Evolutionary conservation across 53 echinoderm and acorn worm genomes (phyloP).

Genomic region (Echinarachnius parma): DNA sequence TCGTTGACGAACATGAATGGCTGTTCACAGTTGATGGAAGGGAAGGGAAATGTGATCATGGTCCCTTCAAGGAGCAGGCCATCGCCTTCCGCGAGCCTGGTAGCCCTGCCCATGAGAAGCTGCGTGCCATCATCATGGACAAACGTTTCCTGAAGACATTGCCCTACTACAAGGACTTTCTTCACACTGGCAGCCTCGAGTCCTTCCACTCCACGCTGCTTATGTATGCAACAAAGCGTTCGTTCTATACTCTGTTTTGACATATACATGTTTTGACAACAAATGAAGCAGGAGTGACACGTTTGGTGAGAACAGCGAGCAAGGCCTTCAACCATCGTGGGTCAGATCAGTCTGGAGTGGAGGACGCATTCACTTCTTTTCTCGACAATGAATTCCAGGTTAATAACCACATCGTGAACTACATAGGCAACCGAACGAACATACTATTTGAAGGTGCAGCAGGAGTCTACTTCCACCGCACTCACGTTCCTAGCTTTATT

Average conservation of each 20-base stretch:
- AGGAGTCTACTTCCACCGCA: slow-evolving; percentile 11
- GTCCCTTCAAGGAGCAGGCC: too few relatives aligned
- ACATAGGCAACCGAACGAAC: slow-evolving; percentile 49
- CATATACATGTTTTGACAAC: background rate
- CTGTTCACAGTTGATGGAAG: background rate
- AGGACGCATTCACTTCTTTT: slow-evolving; percentile 16
- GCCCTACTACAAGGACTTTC: slow-evolving; percentile 1
- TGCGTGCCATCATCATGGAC: too few relatives aligned
- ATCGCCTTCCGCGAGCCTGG: background rate
- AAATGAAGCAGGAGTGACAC: slow-evolving; percentile 9
- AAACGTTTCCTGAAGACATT: too few relatives aligned
- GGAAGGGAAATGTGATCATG: background rate
- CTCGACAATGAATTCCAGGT: slow-evolving; percentile 13
- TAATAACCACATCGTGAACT: slow-evolving; percentile 34
- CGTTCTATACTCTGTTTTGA: too few relatives aligned
- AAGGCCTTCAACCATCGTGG: slow-evolving; percentile 27
- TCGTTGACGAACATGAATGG: background rate
- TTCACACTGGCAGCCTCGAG: background rate
- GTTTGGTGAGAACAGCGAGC: slow-evolving; percentile 10
- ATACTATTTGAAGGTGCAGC: slow-evolving; percentile 56
- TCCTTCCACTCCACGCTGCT: slow-evolving; percentile 11
- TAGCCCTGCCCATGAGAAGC: too few relatives aligned
- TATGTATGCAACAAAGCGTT: slow-evolving; percentile 32
- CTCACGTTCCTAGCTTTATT: slow-evolving; percentile 34
- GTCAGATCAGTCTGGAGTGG: slow-evolving; percentile 16